Evolutionary conservation across 2,888 invertebrate genomes (phyloP), one percentile per base, ranked within the genome.

Genomic region (Eurytoma adleriae): DNA sequence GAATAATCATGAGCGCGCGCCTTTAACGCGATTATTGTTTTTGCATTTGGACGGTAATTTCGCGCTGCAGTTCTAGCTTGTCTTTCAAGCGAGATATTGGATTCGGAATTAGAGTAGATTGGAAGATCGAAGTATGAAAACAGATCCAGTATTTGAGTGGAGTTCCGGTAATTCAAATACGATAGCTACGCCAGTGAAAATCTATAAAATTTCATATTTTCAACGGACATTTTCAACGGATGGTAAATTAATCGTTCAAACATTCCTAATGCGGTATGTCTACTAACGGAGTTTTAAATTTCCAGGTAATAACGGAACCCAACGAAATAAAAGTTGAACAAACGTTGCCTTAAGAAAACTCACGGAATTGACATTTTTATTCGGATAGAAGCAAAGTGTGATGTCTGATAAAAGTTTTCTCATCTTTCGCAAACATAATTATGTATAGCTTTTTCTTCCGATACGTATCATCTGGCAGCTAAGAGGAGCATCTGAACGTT

Each of bases 101-200:
- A 66, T 40, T 66, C 24, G 56, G 24, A 74, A 66, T 66, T 64
- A 56, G n/a, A 48, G 52, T 10, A 57, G 66, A 48, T 18, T 20
- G 40, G 48, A 54, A 56, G 66, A 71, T 71, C 61, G 71, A 71
- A 59, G 71, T 71, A 71, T 61, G 61, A 71, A 71, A 71, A 71
- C 50, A 61, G 71, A 71, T 61, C 48, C 24, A 13, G 3, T 30
- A 7, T 59, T 71, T 61, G 61, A 50, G 61, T 27, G 71, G 50
- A 61, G 50, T 24, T 24, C 48, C 50, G 50, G 61, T 20, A 71
- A 71, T 71, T 59, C 18, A 20, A 71, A 61, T 61, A 24, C 27
- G 50, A 50, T 70, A 40, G 5, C 2, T 24, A 2, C n/a, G 59
- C 14, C 13, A 3, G 7, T 4, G 20, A 59, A 5, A 59, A 59